A percentile compares a stretch with the other conserved stretches of the same genome.
Evolutionary conservation across 2,113 vertebrate species (phyloP).

Genomic region (Epinephelus fuscoguttatus): DNA sequence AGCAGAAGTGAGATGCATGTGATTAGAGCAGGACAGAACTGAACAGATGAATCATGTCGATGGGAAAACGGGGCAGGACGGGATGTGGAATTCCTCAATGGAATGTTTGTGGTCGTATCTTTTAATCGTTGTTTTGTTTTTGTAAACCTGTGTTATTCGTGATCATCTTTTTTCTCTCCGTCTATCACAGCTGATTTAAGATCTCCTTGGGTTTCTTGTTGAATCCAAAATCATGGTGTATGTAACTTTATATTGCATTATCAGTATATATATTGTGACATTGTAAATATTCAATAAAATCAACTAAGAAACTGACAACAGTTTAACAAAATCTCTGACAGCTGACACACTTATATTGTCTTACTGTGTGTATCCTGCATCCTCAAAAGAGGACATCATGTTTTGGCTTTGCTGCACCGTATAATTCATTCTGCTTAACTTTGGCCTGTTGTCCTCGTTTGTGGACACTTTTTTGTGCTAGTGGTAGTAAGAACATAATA

Average conservation of each 20-base stretch:
- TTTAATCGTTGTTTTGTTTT: background rate
- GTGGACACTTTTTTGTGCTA: no score
- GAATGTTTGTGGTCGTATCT: background rate
- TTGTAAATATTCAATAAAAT: background rate
- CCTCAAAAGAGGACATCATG: no score
- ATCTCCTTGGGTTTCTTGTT: background rate
- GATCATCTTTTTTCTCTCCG: background rate
- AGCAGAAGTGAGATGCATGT: constrained; percentile 40
- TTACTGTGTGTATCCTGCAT: no score
- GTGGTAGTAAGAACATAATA: no score
- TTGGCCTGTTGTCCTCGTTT: no score
- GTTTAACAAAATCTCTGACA: no score
- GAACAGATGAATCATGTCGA: background rate
- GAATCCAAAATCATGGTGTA: background rate
- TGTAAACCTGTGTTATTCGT: background rate
- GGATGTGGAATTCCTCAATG: background rate
- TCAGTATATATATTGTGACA: background rate
- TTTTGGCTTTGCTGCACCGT: no score
- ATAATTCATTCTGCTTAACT: no score
- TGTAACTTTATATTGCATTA: background rate
- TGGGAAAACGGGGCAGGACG: background rate
- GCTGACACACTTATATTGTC: no score
- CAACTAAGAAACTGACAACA: no score
- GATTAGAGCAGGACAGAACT: background rate
- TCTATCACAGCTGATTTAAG: background rate